phyloP scores from a whole-genome alignment of 2,113 vertebrate genomes.

The Vidua chalybeata region DNA sequence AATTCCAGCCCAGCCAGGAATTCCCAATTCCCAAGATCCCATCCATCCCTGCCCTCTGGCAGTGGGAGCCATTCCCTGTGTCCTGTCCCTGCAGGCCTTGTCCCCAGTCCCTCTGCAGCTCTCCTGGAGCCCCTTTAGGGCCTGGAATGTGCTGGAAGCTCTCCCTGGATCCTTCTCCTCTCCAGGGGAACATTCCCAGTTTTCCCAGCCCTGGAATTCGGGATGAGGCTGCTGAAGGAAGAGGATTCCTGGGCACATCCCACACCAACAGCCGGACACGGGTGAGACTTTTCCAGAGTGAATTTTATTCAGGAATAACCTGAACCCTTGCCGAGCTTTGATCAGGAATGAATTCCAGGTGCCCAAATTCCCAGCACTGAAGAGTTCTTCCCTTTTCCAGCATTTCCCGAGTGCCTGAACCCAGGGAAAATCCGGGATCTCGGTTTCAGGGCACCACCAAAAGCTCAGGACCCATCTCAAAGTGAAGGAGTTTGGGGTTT shows the following conservation, averaged over 20 bases:
- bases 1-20: neutral
- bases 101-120: neutral
- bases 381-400: no score
- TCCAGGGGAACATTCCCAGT: neutral
- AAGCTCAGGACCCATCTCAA: neutral
- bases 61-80: neutral
- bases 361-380: neutral
- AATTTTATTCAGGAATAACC: neutral
- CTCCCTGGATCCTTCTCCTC: neutral
- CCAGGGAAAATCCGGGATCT: neutral
- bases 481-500: neutral
- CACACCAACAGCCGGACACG: neutral
- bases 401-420: fast-evolving
- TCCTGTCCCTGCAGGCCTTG: neutral
- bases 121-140: neutral
- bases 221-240: neutral
- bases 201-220: neutral
- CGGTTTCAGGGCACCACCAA: fast-evolving
- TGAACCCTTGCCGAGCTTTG: fast-evolving
- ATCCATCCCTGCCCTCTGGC: no score
- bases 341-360: neutral
- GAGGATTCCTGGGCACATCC: neutral
- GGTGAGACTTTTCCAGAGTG: neutral
- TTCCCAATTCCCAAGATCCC: neutral
- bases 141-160: neutral